Base-by-base conservation (phyloP, 2,888 invertebrate species). In the Clitarchus hookeri region DNA sequence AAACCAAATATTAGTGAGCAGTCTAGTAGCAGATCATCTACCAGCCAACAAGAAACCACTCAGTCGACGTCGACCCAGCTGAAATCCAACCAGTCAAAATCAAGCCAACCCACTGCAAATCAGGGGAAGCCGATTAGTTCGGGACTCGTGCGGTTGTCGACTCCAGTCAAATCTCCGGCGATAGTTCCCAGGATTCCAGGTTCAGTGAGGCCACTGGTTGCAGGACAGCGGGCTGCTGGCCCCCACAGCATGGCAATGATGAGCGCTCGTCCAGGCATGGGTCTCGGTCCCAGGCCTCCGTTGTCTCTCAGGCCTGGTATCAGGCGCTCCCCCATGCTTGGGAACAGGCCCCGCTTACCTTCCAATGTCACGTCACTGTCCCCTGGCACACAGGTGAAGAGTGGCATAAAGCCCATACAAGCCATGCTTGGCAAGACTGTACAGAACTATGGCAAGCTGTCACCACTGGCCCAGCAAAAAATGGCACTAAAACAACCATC, bases 371-470 rank as follows among this genome's bases (percentile, higher is more conserved):
- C 82, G 13, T 36, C 82, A 25, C 13, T 82, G 82, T 87, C 88
- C 25, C 87, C 87, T 16, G 82, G 86, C 16, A 86, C 87, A 12
- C 87, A 87, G 78, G 87, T 87, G 13, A 88, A 87, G 65, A 87
- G 87, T 86, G 88, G 88, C 2, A 84, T 88, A 6, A 85, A 86
- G 78, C 87, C 88, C 53, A 88, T 88, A 23, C 87, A 88, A 65
- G 88, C 88, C 12, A 88, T 88, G 88, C 84, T 88, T 13, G 88
- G 88, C 19, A 87, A 87, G 79, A 86, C 87, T 48, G 87, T 86
- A 6, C 86, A 86, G 54, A 84, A 86, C 27, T 84, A 84, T 80
- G 84, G 80, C 0, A 25, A 65, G 36, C 19, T 54, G 25, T 23
- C 84, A 6, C 53, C 83, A n/a, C 13, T 54, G n/a, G 27, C 87